phyloP scores from a whole-genome alignment of 2,888 invertebrate species.

The Cistogaster globosa region DNA sequence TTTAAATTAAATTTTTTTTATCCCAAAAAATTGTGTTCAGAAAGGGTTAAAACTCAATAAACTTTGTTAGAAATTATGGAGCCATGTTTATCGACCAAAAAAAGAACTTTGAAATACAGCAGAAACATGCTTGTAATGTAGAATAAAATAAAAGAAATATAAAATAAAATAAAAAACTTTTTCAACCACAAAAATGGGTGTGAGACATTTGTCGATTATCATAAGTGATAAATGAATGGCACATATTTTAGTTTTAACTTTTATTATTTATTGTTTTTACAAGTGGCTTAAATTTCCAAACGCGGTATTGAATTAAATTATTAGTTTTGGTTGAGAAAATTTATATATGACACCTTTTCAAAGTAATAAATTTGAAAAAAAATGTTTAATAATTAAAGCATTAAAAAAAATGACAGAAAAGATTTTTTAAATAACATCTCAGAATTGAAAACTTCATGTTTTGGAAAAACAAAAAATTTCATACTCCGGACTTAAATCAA shows the following conservation, averaged over 20 bases:
- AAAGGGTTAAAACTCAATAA: constrained; percentile 48
- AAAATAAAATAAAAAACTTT: constrained; percentile 11
- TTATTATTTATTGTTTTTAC: background rate
- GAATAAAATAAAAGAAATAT: background rate
- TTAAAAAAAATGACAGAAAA: too few species aligned
- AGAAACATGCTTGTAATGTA: background rate
- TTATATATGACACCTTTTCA: too few species aligned
- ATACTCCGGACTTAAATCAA: too few species aligned
- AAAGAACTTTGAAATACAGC: background rate
- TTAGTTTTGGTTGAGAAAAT: too few species aligned
- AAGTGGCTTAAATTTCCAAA: constrained; percentile 16
- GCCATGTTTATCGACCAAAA: constrained; percentile 42
- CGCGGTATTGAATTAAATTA: background rate
- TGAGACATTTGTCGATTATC: constrained; percentile 59
- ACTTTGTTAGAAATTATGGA: constrained; percentile 57
- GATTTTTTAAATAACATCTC: too few species aligned
- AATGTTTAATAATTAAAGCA: too few species aligned
- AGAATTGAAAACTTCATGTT: too few species aligned
- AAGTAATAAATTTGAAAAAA: too few species aligned
- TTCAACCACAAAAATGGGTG: constrained; percentile 42
- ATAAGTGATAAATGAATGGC: constrained; percentile 61
- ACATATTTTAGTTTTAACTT: constrained; percentile 27
- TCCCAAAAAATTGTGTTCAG: too few species aligned
- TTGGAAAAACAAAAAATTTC: too few species aligned
- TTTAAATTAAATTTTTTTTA: too few species aligned